Evolutionary conservation across 2,113 vertebrate genomes (phyloP).

Genomic region (Poeciliopsis prolifica): DNA sequence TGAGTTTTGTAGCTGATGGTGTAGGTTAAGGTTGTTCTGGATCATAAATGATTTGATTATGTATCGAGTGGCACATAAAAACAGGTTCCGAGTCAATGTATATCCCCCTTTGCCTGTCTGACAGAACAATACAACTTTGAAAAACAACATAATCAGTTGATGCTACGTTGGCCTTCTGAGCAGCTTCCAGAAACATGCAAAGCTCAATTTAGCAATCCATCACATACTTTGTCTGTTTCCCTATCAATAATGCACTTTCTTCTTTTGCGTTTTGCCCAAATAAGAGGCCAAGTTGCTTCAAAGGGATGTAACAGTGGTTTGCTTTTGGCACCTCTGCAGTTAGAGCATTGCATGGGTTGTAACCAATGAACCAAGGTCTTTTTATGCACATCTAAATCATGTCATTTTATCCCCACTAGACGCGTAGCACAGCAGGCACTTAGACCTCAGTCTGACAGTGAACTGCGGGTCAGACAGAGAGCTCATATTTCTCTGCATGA

Average conservation of each 20-base stretch:
- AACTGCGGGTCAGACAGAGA: conserved; percentile 21
- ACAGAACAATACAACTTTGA: background rate
- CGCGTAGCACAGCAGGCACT: conserved; percentile 14
- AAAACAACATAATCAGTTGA: background rate
- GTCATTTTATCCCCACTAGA: conserved; percentile 9
- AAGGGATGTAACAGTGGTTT: conserved; percentile 1
- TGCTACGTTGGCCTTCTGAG: background rate
- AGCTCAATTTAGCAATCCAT: background rate
- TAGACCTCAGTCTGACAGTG: conserved; percentile 11
- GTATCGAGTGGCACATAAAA: background rate
- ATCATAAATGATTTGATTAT: too few relatives aligned
- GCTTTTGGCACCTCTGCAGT: conserved; percentile 17
- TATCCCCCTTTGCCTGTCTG: background rate
- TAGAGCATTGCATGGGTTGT: conserved; percentile 1
- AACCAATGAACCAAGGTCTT: conserved; percentile 6
- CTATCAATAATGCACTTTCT: background rate
- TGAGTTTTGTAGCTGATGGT: too few relatives aligned
- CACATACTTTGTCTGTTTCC: background rate
- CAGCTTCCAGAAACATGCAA: background rate
- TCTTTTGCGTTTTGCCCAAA: background rate
- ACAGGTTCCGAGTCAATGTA: conserved; percentile 4
- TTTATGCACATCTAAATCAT: conserved; percentile 8
- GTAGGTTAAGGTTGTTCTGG: too few relatives aligned
- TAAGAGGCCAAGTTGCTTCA: background rate
- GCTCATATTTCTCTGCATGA: conserved; percentile 31